Evolutionary conservation across 2,113 vertebrate genomes (phyloP), one percentile per base, ranked within the genome.

Genomic region (Cephalopholis sonnerati): DNA sequence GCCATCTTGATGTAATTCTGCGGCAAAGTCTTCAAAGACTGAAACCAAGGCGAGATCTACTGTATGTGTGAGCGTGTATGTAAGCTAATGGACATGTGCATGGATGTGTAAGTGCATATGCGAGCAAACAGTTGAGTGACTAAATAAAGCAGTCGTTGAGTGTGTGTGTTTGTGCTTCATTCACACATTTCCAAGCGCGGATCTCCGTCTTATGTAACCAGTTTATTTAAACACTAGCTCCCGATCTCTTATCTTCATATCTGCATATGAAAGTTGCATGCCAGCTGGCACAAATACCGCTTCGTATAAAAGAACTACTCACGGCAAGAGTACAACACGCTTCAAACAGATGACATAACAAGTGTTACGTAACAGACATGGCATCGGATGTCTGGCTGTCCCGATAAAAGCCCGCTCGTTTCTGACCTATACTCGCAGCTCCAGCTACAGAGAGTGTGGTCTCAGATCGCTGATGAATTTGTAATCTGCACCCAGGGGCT

Each of bases 321-420:
- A 75, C 39, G 65, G 77, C 85, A 85, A 87, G 83, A 82, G 84
- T 59, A 76, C 72, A 82, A 85, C 85, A 58, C 25, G 69, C 83
- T 73, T 79, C 74, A 77, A 88, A 89, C 86, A 80, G 85, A 90
- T 94, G 92, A 94, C 89, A 93, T 94, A 93, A 93, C 91, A 80
- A 64, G 55, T 69, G 64, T 94, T 93, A 87, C 62, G 20, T 90
- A 93, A 94, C 82, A 75, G 77, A 79, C 59, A 29, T 69, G 83
- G 64, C 83, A 68, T 79, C 5, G 54, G 84, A 87, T 81, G 85
- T 87, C 87, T 91, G 87, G 80, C 77, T 71, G 75, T 78, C 57
- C 77, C 10, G 25, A 85, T 87, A 75, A 87, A 54, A 83, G 29
- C 84, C 25, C 1, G 18, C 63, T 87, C 15, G 0, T 79, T 81